Conservation (phyloP, 2,888 invertebrate species). For the Holacanthella duospinosa region DNA sequence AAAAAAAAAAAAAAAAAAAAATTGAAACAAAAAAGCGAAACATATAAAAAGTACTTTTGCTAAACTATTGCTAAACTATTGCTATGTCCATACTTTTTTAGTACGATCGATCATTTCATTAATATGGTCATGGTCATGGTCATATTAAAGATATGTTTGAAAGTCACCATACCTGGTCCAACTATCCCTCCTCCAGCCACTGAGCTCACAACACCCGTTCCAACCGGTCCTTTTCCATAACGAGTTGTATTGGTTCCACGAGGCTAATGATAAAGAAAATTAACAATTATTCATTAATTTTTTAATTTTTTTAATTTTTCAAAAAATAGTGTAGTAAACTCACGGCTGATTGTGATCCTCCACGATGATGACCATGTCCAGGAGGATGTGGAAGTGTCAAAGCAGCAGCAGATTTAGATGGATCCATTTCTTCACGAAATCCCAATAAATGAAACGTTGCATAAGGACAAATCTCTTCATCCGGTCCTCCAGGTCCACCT, state of each 20-base stretch:
- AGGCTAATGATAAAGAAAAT: not conserved
- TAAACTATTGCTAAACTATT: no score
- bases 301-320: not conserved
- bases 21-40: no score
- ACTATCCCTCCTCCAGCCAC: conserved; percentile 36
- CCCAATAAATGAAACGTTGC: conserved; percentile 91
- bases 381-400: conserved; percentile 72
- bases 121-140: no score
- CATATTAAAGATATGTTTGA: no score
- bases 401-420: conserved; percentile 79
- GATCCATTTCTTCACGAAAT: conserved; percentile 92
- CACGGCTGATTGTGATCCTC: conserved; percentile 75
- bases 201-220: conserved; percentile 40
- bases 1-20: no score
- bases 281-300: not conserved
- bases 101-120: no score
- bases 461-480: conserved; percentile 93
- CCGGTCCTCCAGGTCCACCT: conserved; percentile 54
- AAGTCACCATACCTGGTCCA: conserved; percentile 35
- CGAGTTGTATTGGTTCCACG: conserved; percentile 44
- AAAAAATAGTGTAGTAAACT: conserved; percentile 3
- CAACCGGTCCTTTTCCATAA: conserved; percentile 62
- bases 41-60: no score
- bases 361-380: conserved; percentile 67
- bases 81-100: no score